phyloP scores from a whole-genome alignment of 2,797 vertebrate species.

The Bucorvus abyssinicus region DNA sequence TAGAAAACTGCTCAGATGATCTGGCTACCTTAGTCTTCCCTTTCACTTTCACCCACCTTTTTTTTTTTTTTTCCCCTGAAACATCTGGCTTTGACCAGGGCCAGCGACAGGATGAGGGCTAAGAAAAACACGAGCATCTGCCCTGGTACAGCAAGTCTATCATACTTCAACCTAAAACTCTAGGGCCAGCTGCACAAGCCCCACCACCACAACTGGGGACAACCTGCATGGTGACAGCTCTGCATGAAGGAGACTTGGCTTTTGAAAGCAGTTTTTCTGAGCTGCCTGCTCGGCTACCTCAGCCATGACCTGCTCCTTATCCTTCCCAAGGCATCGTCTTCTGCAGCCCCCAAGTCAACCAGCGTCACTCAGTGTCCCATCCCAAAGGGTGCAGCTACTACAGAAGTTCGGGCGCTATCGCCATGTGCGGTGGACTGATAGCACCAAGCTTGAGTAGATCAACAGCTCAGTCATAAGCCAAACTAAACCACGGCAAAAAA shows the following conservation, averaged over 20 bases:
- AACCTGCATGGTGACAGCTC: not conserved
- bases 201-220: not conserved
- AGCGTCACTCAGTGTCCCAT: not conserved
- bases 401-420: not conserved
- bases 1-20: not conserved
- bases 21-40: not conserved
- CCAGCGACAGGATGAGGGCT: not conserved
- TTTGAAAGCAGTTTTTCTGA: not conserved
- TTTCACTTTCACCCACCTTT: not conserved
- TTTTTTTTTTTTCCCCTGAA: not conserved
- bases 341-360: not conserved
- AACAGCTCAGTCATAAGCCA: not conserved
- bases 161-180: not conserved
- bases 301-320: not conserved
- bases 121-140: not conserved
- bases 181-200: not conserved
- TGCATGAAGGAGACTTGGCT: not conserved
- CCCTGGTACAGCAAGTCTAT: not conserved
- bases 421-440: not conserved
- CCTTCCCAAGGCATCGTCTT: not conserved
- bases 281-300: not conserved
- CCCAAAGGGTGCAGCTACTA: not conserved
- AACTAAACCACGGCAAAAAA: not conserved
- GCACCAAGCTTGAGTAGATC: not conserved
- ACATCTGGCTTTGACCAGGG: not conserved